Evolutionary conservation across 1,140 invertebrate species (phyloP).

Genomic region (Lepidurus arcticus): DNA sequence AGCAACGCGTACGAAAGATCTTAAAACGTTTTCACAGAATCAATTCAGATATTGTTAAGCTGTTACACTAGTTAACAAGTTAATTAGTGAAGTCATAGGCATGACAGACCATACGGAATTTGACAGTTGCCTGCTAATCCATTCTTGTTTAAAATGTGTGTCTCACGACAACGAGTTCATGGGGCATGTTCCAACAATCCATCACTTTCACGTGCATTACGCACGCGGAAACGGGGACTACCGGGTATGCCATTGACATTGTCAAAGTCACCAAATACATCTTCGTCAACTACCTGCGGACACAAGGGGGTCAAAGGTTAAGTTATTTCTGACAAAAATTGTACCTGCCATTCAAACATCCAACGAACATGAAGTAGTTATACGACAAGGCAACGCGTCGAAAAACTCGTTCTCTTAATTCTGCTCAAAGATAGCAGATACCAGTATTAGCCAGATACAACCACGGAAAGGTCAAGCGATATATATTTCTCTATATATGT

Average conservation of each 20-base stretch:
- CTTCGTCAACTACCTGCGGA: neutral
- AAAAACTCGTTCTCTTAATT: constrained; percentile 10
- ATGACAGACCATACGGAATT: no score
- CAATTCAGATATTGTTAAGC: no score
- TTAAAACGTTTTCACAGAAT: no score
- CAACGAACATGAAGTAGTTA: neutral
- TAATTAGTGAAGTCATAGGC: no score
- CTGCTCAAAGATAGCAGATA: neutral
- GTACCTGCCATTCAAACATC: neutral
- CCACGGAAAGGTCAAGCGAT: neutral
- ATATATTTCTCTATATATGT: neutral
- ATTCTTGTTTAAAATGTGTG: no score
- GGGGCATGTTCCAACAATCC: no score
- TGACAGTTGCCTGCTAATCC: no score
- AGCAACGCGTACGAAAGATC: no score
- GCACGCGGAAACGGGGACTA: neutral
- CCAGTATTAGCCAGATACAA: constrained; percentile 19
- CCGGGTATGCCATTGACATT: neutral
- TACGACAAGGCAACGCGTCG: neutral
- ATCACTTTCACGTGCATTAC: no score
- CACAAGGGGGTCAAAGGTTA: neutral
- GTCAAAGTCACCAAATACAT: neutral
- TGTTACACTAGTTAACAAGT: no score
- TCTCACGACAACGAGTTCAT: no score
- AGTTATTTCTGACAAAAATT: neutral